Evolutionary conservation across 2,888 invertebrate genomes (phyloP).

Genomic region (Tortricodes alternella): DNA sequence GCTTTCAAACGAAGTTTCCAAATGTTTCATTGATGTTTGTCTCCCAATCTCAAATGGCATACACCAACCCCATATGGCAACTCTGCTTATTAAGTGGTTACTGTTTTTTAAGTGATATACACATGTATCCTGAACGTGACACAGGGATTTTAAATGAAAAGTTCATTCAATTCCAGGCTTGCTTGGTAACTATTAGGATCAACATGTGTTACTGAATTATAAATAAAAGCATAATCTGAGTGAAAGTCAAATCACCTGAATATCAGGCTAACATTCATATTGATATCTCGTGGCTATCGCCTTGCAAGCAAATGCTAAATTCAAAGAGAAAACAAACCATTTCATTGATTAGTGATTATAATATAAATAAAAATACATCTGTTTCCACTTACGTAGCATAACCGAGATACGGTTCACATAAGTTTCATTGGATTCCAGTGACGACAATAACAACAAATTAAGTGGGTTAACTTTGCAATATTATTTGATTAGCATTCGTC

Average conservation of each 20-base stretch:
- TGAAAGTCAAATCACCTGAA: constrained; percentile 19
- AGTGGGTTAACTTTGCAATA: constrained; percentile 44
- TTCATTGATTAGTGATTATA: constrained; percentile 1
- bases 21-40: constrained; percentile 52
- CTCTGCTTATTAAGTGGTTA: constrained; percentile 2
- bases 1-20: constrained; percentile 41
- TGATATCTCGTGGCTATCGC: constrained; percentile 9
- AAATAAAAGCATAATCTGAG: not conserved
- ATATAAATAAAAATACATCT: constrained; percentile 4
- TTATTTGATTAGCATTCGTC: constrained; percentile 49
- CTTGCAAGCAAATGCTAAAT: not conserved
- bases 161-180: constrained; percentile 6
- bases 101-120: not conserved
- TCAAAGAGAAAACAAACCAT: constrained; percentile 25
- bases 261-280: constrained; percentile 21
- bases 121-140: not conserved
- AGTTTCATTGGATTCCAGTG: constrained; percentile 17
- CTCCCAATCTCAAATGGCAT: constrained; percentile 47
- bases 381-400: constrained; percentile 4
- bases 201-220: constrained; percentile 2
- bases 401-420: constrained; percentile 32
- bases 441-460: constrained; percentile 49
- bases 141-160: constrained; percentile 1
- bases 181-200: not conserved
- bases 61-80: constrained; percentile 40